Conservation (phyloP, 2,888 invertebrate species). For the Augiades crinisus region DNA sequence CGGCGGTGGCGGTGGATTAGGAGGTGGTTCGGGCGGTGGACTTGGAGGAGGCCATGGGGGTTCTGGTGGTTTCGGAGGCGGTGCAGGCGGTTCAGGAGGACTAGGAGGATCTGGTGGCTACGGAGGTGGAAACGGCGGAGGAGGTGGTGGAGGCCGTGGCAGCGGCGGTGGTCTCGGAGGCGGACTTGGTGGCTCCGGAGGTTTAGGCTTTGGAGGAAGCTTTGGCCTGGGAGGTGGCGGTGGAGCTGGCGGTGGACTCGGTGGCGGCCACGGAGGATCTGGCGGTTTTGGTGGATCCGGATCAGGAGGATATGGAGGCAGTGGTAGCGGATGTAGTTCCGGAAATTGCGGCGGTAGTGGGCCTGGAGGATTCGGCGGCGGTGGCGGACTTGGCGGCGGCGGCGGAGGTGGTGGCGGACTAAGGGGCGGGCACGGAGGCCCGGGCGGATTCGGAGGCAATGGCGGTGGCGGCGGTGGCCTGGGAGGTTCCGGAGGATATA, state of each 20-base stretch:
- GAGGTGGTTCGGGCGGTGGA: slow-evolving; percentile 30
- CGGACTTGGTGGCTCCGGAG: slow-evolving; percentile 22
- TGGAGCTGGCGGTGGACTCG: slow-evolving; percentile 32
- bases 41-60: slow-evolving; percentile 31
- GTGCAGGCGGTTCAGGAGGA: slow-evolving; percentile 41
- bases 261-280: slow-evolving; percentile 21
- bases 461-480: slow-evolving; percentile 25
- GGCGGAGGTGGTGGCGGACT: slow-evolving; percentile 26
- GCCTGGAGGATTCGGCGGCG: slow-evolving; percentile 36
- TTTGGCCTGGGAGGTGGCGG: slow-evolving; percentile 31
- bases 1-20: slow-evolving; percentile 37
- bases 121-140: slow-evolving; percentile 13
- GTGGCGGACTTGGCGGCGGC: slow-evolving; percentile 30
- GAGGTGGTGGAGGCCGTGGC: slow-evolving; percentile 18
- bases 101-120: slow-evolving; percentile 23
- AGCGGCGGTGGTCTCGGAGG: slow-evolving; percentile 29
- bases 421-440: slow-evolving; percentile 27
- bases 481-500: slow-evolving; percentile 29
- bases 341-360: slow-evolving; percentile 29
- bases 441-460: slow-evolving; percentile 26
- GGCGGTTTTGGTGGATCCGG: slow-evolving; percentile 10
- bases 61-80: slow-evolving; percentile 36
- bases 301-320: slow-evolving; percentile 31
- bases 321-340: slow-evolving; percentile 28
- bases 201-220: slow-evolving; percentile 27